Percentiles rank a stretch among this genome's conserved stretches.
Conservation (phyloP, 2,113 vertebrate genomes). For the Cephalopholis sonnerati region DNA sequence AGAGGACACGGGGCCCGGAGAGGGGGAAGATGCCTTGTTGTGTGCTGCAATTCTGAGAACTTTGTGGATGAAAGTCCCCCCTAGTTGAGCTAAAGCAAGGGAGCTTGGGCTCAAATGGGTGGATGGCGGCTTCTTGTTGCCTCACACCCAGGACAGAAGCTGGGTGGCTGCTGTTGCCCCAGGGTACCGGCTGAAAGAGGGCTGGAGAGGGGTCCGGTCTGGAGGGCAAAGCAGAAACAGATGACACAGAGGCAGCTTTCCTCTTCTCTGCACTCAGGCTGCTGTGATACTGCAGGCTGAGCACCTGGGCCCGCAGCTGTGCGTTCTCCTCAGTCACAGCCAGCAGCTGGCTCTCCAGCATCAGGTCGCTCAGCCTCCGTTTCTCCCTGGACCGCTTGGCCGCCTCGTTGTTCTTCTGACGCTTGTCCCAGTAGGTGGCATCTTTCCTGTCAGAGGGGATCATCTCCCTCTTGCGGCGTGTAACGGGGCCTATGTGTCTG, state of each 20-base stretch:
- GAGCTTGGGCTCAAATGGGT: not conserved
- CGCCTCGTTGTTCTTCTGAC: constrained; percentile 84
- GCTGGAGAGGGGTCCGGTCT: not conserved
- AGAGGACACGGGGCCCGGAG: not conserved
- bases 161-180: constrained; percentile 9
- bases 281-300: constrained; percentile 71
- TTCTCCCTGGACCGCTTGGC: constrained; percentile 84
- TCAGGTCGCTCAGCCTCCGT: constrained; percentile 73
- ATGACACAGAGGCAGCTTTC: not conserved
- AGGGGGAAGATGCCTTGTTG: constrained; percentile 8
- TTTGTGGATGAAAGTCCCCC: not conserved
- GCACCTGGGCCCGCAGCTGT: constrained; percentile 75
- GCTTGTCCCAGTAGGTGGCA: constrained; percentile 82
- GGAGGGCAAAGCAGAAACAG: not conserved
- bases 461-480: constrained; percentile 80
- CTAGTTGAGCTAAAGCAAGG: constrained; percentile 12
- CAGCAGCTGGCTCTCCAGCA: constrained; percentile 80
- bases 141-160: not conserved
- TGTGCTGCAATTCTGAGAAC: not conserved
- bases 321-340: constrained; percentile 82
- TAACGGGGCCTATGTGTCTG: constrained; percentile 2
- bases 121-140: constrained; percentile 9
- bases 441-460: constrained; percentile 78
- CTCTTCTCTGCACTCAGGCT: constrained; percentile 25
- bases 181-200: constrained; percentile 31